Evolutionary conservation across 2,113 vertebrate species (phyloP), one percentile per base, ranked within the genome.

Genomic region (Atrichornis clamosus): DNA sequence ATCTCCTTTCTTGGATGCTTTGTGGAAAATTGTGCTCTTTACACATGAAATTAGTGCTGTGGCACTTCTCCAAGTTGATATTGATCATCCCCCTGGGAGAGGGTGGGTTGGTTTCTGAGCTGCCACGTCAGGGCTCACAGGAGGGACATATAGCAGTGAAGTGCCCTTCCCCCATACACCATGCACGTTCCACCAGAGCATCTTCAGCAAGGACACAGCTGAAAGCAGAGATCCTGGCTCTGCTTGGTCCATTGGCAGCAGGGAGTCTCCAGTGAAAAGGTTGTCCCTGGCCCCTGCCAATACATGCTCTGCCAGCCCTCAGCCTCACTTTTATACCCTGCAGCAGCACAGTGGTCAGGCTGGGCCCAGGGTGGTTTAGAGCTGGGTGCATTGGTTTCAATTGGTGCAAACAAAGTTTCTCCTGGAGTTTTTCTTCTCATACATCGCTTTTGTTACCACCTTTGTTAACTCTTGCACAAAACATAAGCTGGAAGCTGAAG

Each of bases 1-100:
- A 91, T 96, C 93, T 95, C 94, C 95, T 90, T 96, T 95, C 93
- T 95, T 74, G 83, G 94, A 92, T 78, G 64, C 83, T 84, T 89
- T 95, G 73, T 92, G 94, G 90, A 96, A 96, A 93, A 39, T 67
- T 78, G 52, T 87, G 80, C 84, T 94, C 93, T 90, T 92, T 87
- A 73, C 58, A 72, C 14, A 6, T 68, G 76, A 30, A 89, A 76
- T 87, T 20, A 87, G 59, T 33, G 62, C 70, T 33, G 37, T 95
- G 87, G 91, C 87, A 30, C n/a, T 82, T 92, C 58, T 92, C 93
- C 94, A 95, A 63, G 21, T 10, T 52, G 44, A 72, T 89, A 52
- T 53, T 2, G 7, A 20, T 91, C 26, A 3, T 87, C 26, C 81
- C 16, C 20, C 1, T 7, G 91, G 91, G 89, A 95, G 26, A 87